A percentile compares a stretch with the other conserved stretches of the same genome.
phyloP scores from a whole-genome alignment of 2,888 invertebrate genomes.

The Aethes cnicana region DNA sequence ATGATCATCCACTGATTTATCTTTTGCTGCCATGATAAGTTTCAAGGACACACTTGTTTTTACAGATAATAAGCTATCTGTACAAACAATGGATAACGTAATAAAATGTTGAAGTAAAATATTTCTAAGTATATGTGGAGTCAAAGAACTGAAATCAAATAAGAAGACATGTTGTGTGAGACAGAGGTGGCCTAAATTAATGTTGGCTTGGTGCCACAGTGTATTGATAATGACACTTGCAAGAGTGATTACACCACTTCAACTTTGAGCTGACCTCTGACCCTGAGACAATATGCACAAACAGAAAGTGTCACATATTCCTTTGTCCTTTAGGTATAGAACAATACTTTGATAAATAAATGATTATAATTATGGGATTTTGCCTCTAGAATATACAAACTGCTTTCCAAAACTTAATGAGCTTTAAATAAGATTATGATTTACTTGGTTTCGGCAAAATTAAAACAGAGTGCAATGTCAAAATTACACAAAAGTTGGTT shows the following conservation, averaged over 20 bases:
- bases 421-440: no score
- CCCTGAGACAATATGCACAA: constrained; percentile 16
- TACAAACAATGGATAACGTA: constrained; percentile 6
- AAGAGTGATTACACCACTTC: constrained; percentile 2
- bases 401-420: no score
- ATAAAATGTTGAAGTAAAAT: neutral
- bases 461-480: no score
- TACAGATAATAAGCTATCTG: constrained; percentile 22
- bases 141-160: constrained; percentile 4
- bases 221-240: constrained; percentile 15
- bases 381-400: no score
- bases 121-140: constrained; percentile 1
- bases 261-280: constrained; percentile 23
- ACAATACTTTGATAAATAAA: no score
- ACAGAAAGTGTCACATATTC: constrained; percentile 6
- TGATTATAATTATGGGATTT: no score
- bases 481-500: no score
- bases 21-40: constrained; percentile 10
- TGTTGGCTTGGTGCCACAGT: constrained; percentile 36
- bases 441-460: no score
- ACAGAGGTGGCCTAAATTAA: constrained; percentile 33
- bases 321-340: no score
- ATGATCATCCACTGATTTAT: no score
- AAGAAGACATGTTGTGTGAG: neutral
- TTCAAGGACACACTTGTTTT: constrained; percentile 20